Base-by-base conservation (phyloP, 2,888 invertebrate genomes). In the Xylocampa areola region DNA sequence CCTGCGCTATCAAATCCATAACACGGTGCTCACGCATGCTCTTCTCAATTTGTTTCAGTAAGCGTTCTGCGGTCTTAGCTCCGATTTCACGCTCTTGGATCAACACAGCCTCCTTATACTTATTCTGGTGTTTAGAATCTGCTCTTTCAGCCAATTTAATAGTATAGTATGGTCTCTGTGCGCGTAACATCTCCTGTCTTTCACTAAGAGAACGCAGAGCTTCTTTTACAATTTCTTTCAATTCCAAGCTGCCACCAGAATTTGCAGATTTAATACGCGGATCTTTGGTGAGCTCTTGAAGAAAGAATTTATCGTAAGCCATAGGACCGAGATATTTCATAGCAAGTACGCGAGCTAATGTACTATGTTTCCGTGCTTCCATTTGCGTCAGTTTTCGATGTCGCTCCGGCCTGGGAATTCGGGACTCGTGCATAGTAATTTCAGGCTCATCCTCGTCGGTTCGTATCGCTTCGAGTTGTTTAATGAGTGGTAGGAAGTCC, bases 301-400 rank as follows among this genome's bases (percentile, higher is more conserved):
- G 82, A 68, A 92, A 93, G 76, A 93, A 93, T 61, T 93, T 94
- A 66, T 93, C 94, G 29, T 92, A 91, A 4, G 94, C 93, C 93
- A 93, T 93, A 1, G 92, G 92, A 0, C 92, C 94, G 5, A 93
- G 80, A 77, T 94, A 94, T 78, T 94, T 94, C 90, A 90, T 91
- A 23, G 94, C 92, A 23, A 94, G 84, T 11, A 94, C 93, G 21
- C 92, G 86, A 14, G 90, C 79, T 54, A 94, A 76, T 1, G 85
- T 91, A n/a, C 81, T 71, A 66, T 86, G 76, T 70, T 89, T 90
- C 27, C 92, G 82, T 5, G 90, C 89, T 67, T 93, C 87, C 88
- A 90, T 88, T 80, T 92, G 93, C 3, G 92, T 91, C 11, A 93
- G 69, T 59, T 90, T 89, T n/a, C 77, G 73, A 73, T 85, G 87